Base-by-base conservation (phyloP, 2,888 invertebrate species). In the Agrochola circellaris region DNA sequence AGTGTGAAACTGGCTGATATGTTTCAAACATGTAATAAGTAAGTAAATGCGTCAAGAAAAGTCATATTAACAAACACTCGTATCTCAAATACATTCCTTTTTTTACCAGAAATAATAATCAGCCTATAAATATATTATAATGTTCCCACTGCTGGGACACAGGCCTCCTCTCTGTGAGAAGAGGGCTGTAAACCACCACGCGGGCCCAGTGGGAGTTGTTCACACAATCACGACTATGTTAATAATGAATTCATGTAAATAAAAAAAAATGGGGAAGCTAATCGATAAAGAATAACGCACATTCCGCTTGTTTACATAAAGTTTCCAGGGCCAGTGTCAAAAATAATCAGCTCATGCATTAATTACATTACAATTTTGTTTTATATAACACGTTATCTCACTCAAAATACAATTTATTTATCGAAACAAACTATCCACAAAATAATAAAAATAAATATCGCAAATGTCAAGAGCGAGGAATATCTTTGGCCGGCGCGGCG, bases 391-490 rank as follows among this genome's bases (percentile, higher is more conserved):
- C 45, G 8, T 7, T 62, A 81, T 77, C 62, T 11, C 11, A 48
- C 23, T 48, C 13, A 34, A 61, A 54, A 54, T 1, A 70, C 17
- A 48, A 38, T 42, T 48, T 30, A 56, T 30, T n/a, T 81, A 20
- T 76, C 34, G 26, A 62, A 62, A 64, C 30, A 51, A 23, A 23
- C 11, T 38, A 60, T 15, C 34, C 58, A 62, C 64, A 48, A 69
- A 78, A 68, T 68, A 45, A 65, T 68, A 64, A 61, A 60, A 77
- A 77, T 74, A 61, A 70, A 73, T 77, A 82, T 58, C 26, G 42
- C 64, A 54, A 86, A 79, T 75, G 87, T 84, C 83, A 84, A 86
- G 87, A 75, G 72, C 84, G 30, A 34, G 56, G 38, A 73, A 82
- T 67, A 79, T 83, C 87, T 86, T 73, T 64, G 68, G 82, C 77